Evolutionary conservation across 1,140 invertebrate genomes (phyloP).

Genomic region (Hypsibius dujardini): DNA sequence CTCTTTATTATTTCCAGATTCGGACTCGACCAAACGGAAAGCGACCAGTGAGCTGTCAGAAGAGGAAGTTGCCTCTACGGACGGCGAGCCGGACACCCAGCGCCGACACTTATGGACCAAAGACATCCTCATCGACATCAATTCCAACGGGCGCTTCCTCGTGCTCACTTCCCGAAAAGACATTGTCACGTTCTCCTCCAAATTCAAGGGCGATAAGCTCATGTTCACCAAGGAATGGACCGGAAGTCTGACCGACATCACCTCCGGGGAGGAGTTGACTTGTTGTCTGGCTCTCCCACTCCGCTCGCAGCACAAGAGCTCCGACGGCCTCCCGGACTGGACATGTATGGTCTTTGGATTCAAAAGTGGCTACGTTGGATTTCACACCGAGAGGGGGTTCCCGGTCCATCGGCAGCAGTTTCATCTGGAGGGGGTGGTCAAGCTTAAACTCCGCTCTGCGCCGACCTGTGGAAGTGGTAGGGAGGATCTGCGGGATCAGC

Average conservation of each 20-base stretch:
- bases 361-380: constrained; percentile 58
- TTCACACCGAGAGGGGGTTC: constrained; percentile 52
- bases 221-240: constrained; percentile 2
- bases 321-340: constrained; percentile 62
- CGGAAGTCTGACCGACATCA: not conserved
- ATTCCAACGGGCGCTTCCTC: not conserved
- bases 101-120: constrained; percentile 9
- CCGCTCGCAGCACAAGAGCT: constrained; percentile 44
- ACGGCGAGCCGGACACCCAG: not conserved
- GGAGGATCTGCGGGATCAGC: not conserved
- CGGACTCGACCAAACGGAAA: no score
- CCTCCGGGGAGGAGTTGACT: constrained; percentile 40
- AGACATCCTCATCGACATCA: not conserved
- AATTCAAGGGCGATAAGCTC: not conserved
- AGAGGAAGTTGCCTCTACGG: constrained; percentile 1
- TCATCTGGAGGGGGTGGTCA: not conserved
- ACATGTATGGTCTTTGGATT: constrained; percentile 75
- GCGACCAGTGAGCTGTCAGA: not conserved
- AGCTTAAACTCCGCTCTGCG: not conserved
- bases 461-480: not conserved
- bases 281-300: constrained; percentile 43
- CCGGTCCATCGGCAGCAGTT: constrained; percentile 14
- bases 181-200: not conserved
- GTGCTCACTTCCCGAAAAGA: not conserved
- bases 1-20: no score